Base-by-base conservation (phyloP, 2,888 invertebrate species). In the Alsophila aescularia region DNA sequence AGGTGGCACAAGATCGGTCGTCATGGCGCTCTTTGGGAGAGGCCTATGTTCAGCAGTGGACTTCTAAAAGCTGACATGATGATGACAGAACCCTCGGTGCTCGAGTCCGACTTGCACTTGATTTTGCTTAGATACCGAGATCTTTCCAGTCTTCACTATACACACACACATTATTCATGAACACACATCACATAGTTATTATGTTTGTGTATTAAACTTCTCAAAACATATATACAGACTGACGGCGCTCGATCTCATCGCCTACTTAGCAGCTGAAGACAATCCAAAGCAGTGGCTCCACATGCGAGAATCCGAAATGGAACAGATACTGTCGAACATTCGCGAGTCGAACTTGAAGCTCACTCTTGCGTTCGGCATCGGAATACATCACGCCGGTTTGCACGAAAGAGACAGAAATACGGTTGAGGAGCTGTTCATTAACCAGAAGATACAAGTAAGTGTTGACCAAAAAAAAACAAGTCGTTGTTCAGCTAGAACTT, bases 331-430 rank as follows among this genome's bases (percentile, higher is more conserved):
- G 0, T 83, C 93, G 13, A 93, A 93, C 66, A 94, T 97, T 37
- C 94, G 94, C 64, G 99, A 99, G 72, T 93, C 95, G 3, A 99
- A 98, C 90, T 92, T 99, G 41, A 98, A 98, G 75, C 93, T 99
- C 59, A 97, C 98, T 0, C 90, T 99, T 15, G 96, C 98, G 0
- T 99, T 99, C 87, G 99, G 99, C 1, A 98, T 99, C 65, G 99
- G 99, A 1, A 95, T 99, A 69, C 99, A 99, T 91, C 99, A 99
- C 88, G 99, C 99, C 14, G 99, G 99, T 45, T 90, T 99, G 50
- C 96, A 98, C 67, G 99, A 99, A 65, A 93, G 94, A 56, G 99
- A 99, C 83, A 93, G 99, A 36, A 96, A 94, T 75, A 94, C 96
- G 1, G 97, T 98, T 0, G 99, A 99, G 79, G 97, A 98, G 77